phyloP scores from a whole-genome alignment of 2,888 invertebrate species.

The Caenorhabditis afra region DNA sequence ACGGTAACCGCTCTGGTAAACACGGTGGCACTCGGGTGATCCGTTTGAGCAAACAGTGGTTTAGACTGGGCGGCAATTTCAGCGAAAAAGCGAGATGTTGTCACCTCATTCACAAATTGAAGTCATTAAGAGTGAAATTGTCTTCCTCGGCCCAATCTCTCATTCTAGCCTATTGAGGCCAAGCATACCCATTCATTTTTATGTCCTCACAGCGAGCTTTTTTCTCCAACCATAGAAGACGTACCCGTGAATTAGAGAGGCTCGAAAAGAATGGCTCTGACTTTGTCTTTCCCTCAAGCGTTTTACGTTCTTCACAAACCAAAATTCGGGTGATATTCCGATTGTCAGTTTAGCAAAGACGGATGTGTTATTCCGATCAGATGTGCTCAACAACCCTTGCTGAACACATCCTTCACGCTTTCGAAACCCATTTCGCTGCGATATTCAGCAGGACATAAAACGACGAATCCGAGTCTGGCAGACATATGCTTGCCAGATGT shows the following conservation, averaged over 20 bases:
- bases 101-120: no score
- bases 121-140: no score
- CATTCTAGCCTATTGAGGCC: constrained; percentile 4
- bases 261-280: background rate
- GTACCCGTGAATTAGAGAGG: constrained; percentile 43
- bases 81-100: background rate
- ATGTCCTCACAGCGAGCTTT: constrained; percentile 16
- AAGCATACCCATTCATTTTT: constrained; percentile 32
- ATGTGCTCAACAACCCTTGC: constrained; percentile 1
- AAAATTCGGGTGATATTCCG: no score
- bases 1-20: constrained; percentile 8
- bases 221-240: constrained; percentile 13
- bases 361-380: constrained; percentile 1
- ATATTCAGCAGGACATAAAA: background rate
- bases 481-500: constrained; percentile 38
- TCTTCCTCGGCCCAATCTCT: background rate
- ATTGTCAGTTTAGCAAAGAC: no score
- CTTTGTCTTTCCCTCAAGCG: background rate
- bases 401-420: background rate
- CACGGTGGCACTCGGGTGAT: background rate
- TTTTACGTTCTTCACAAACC: background rate
- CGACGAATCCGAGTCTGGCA: background rate
- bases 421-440: no score
- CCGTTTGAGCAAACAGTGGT: constrained; percentile 13
- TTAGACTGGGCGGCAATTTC: background rate